Evolutionary conservation across 2,888 invertebrate species (phyloP).

Genomic region (Bimastos eiseni): DNA sequence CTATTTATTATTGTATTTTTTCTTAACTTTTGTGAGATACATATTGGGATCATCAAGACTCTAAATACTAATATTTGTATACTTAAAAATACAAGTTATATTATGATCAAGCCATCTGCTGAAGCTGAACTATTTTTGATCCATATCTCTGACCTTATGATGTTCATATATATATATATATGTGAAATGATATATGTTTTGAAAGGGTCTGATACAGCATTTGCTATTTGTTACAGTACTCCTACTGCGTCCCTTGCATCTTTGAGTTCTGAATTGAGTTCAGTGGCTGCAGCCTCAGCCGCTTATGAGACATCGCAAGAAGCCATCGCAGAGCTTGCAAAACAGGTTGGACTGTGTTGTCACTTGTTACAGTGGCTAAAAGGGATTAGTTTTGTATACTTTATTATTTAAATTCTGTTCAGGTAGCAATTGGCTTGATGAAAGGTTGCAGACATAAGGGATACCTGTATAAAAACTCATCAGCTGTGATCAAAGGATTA

Average conservation of each 20-base stretch:
- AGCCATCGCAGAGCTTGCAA: constrained; percentile 81
- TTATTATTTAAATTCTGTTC: neutral
- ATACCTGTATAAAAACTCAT: neutral
- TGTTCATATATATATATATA: too few species aligned
- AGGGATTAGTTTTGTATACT: neutral
- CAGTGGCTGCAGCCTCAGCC: constrained; percentile 48
- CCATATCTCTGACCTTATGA: too few species aligned
- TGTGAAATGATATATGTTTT: neutral
- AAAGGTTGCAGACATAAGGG: too few species aligned
- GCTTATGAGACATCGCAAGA: constrained; percentile 67
- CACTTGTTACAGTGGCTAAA: too few species aligned
- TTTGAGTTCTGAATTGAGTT: neutral
- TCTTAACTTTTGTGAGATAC: too few species aligned
- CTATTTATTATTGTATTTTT: too few species aligned
- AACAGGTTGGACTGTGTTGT: constrained; percentile 67
- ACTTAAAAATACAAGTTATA: too few species aligned
- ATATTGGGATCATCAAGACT: too few species aligned
- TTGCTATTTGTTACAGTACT: neutral
- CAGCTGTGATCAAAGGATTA: neutral
- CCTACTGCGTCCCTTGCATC: neutral
- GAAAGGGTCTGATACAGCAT: too few species aligned
- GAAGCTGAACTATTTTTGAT: too few species aligned
- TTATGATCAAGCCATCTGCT: too few species aligned
- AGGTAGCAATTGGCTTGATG: neutral
- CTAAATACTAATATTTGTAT: too few species aligned